Percentiles rank a stretch among this genome's conserved stretches.
phyloP scores from a whole-genome alignment of 1,140 invertebrate genomes.

The Drosophila elegans region DNA sequence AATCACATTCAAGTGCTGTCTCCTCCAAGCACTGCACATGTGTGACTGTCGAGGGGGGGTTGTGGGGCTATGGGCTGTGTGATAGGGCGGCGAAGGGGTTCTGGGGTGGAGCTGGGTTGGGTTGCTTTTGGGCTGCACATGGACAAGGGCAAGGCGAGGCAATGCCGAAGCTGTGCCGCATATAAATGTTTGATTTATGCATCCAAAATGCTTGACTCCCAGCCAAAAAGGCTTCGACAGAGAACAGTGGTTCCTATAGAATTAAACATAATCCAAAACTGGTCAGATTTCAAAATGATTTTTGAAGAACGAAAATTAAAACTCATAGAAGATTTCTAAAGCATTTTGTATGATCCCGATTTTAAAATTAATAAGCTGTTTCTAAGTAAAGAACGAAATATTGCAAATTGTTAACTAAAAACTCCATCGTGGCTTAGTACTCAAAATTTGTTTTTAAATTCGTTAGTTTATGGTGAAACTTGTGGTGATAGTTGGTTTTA shows the following conservation, averaged over 20 bases:
- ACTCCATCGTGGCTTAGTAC: too few species aligned
- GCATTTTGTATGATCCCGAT: too few species aligned
- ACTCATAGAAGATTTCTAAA: too few species aligned
- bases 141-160: conserved; percentile 62
- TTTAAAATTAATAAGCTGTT: too few species aligned
- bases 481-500: too few species aligned
- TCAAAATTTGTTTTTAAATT: too few species aligned
- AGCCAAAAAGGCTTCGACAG: conserved; percentile 77
- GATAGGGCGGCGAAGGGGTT: conserved; percentile 2
- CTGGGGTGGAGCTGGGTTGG: conserved; percentile 23
- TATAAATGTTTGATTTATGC: conserved; percentile 84
- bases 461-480: too few species aligned
- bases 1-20: conserved; percentile 78
- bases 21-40: conserved; percentile 58
- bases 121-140: conserved; percentile 17
- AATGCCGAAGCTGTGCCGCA: conserved; percentile 76
- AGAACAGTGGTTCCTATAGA: conserved; percentile 32
- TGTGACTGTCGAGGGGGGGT: conserved; percentile 37
- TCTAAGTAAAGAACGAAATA: too few species aligned
- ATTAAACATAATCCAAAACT: background rate
- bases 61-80: background rate
- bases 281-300: too few species aligned
- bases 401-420: too few species aligned
- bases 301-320: too few species aligned
- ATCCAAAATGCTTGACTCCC: conserved; percentile 80